phyloP scores from a whole-genome alignment of 1,140 invertebrate species.

The Glossosoma conforme region DNA sequence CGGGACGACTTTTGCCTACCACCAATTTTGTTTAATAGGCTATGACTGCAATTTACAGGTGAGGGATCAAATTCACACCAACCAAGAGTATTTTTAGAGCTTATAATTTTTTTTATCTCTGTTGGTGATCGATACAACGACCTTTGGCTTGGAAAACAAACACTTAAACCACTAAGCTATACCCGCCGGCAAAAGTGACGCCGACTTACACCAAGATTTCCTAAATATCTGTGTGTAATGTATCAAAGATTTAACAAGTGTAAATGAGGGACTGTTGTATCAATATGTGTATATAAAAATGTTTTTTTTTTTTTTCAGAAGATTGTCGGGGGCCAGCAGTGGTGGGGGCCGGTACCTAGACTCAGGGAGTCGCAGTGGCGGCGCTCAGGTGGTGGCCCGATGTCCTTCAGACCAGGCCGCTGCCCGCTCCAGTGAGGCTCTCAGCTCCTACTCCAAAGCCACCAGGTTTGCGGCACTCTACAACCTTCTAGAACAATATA shows the following conservation, averaged over 20 bases:
- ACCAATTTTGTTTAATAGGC: no score
- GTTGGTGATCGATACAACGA: no score
- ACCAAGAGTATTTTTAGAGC: no score
- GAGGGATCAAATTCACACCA: no score
- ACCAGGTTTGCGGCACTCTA: slow-evolving; percentile 25
- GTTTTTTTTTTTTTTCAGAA: slow-evolving; percentile 15
- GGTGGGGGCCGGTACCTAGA: slow-evolving; percentile 18
- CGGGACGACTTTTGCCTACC: no score
- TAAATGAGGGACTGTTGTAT: no score
- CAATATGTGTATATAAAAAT: neutral
- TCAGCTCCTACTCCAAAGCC: slow-evolving; percentile 28
- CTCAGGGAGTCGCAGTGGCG: slow-evolving; percentile 2
- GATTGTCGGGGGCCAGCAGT: slow-evolving; percentile 16
- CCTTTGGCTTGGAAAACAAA: no score
- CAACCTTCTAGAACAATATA: no score
- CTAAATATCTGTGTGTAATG: neutral
- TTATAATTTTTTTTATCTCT: no score
- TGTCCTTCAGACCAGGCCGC: slow-evolving; percentile 9
- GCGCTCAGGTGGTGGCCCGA: slow-evolving; percentile 1
- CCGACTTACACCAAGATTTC: neutral
- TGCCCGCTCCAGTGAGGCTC: slow-evolving; percentile 24
- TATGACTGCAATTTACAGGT: no score
- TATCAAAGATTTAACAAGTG: no score
- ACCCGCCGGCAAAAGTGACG: neutral
- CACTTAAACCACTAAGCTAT: no score